Conservation (phyloP, 2,113 vertebrate species). For the Bambusicola thoracicus region DNA sequence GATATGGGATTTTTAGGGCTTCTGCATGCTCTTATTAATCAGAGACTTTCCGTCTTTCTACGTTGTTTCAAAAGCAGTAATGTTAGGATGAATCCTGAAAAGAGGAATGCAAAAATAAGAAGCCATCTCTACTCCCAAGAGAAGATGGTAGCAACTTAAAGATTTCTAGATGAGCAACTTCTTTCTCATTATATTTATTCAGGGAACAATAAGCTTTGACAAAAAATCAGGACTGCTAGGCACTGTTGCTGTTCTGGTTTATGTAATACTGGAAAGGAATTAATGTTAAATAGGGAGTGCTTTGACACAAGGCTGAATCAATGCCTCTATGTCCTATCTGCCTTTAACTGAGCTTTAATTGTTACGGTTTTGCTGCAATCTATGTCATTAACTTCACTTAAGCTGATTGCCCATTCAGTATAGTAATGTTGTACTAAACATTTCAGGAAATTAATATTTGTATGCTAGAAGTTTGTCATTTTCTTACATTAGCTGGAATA, state of each 20-base stretch:
- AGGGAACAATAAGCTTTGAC: background rate
- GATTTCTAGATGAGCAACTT: background rate
- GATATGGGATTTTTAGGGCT: background rate
- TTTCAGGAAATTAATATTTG: background rate
- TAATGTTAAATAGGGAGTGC: background rate
- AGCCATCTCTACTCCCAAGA: background rate
- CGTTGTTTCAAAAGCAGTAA: background rate
- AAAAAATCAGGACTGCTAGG: background rate
- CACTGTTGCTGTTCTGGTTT: background rate
- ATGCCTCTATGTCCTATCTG: background rate
- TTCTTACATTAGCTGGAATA: background rate
- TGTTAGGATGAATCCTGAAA: background rate
- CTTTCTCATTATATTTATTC: background rate
- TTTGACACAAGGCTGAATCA: conserved; percentile 12
- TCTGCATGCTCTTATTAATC: background rate
- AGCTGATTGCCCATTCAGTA: background rate
- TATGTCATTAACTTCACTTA: background rate
- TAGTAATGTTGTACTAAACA: background rate
- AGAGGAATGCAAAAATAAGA: background rate
- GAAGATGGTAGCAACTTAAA: background rate
- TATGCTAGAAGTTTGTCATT: background rate
- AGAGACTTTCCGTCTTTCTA: background rate
- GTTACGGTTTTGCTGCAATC: background rate
- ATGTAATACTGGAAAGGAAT: background rate
- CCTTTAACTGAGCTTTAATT: background rate